Evolutionary conservation across 2,888 invertebrate species (phyloP).

Genomic region (Vanessa cardui): DNA sequence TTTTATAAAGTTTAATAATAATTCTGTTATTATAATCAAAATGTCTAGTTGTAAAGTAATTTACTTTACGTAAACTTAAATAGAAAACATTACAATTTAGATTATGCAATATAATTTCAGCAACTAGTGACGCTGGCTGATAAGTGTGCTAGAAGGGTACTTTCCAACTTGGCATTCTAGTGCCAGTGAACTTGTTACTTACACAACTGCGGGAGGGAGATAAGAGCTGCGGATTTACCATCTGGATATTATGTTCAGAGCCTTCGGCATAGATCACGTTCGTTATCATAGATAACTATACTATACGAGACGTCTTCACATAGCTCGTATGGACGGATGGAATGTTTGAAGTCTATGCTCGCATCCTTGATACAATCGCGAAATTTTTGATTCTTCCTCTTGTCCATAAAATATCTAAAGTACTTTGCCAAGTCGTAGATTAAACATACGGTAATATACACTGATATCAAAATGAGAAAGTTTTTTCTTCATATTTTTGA

Average conservation of each 20-base stretch:
- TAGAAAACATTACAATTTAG: background rate
- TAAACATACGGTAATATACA: background rate
- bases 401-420: background rate
- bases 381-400: background rate
- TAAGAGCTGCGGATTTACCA: constrained; percentile 52
- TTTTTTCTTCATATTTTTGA: background rate
- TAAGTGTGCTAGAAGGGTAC: constrained; percentile 32
- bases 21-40: too few species aligned
- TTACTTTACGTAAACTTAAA: too few species aligned
- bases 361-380: background rate
- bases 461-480: background rate
- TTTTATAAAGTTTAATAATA: too few species aligned
- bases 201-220: constrained; percentile 59
- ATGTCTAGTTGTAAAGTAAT: too few species aligned
- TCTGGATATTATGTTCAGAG: constrained; percentile 42
- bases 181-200: constrained; percentile 71
- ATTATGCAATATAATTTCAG: constrained; percentile 31
- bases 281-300: constrained; percentile 43
- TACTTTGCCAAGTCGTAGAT: background rate
- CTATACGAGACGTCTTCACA: constrained; percentile 38
- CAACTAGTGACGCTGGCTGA: constrained; percentile 28
- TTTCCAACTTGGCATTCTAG: constrained; percentile 44
- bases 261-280: constrained; percentile 41
- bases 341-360: constrained; percentile 13
- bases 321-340: constrained; percentile 11